phyloP scores from a whole-genome alignment of 2,113 vertebrate species.

The Cardinalis cardinalis region DNA sequence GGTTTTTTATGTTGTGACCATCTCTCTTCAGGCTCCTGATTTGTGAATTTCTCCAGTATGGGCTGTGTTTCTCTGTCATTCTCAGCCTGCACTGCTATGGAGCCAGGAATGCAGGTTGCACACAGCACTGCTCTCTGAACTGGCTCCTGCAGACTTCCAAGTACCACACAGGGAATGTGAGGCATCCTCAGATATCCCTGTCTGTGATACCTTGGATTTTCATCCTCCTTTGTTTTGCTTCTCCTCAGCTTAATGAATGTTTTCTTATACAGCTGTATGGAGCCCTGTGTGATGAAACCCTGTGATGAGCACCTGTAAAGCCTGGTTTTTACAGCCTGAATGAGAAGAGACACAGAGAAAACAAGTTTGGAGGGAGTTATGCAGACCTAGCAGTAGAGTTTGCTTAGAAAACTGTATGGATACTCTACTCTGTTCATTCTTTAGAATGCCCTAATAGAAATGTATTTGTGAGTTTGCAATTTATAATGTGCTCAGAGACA shows the following conservation, averaged over 20 bases:
- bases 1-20: neutral
- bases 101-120: neutral
- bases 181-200: neutral
- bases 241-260: neutral
- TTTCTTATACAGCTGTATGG: fast-evolving
- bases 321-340: neutral
- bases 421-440: neutral
- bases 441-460: neutral
- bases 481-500: neutral
- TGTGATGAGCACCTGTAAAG: neutral
- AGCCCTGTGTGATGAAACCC: neutral
- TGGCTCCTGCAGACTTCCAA: neutral
- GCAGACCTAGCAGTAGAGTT: neutral
- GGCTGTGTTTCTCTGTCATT: neutral
- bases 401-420: neutral
- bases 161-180: neutral
- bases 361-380: neutral
- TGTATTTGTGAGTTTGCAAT: neutral
- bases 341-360: neutral
- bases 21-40: neutral
- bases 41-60: neutral
- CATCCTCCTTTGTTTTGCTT: neutral
- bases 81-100: neutral
- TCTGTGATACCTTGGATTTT: neutral
- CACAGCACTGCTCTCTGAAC: neutral